A percentile compares a stretch with the other conserved stretches of the same genome.
phyloP scores from a whole-genome alignment of 2,113 vertebrate genomes.

The Chloroceryle aenea region DNA sequence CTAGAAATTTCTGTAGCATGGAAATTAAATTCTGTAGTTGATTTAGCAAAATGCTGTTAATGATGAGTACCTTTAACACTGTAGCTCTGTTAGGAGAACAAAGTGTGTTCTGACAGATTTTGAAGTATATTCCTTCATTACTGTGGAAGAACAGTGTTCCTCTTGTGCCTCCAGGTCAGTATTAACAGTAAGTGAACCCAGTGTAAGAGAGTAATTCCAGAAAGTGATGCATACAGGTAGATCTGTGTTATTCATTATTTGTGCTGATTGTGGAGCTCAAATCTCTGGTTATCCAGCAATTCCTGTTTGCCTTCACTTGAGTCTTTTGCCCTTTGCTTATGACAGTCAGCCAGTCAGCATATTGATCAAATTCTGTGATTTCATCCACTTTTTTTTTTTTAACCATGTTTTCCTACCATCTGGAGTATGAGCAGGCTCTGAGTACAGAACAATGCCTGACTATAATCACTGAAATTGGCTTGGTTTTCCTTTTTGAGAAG shows the following conservation, averaged over 20 bases:
- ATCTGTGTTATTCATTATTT: background rate
- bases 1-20: too few relatives aligned
- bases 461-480: background rate
- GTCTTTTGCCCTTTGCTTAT: background rate
- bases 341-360: accelerated
- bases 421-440: background rate
- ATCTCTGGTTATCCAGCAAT: background rate
- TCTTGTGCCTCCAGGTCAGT: background rate
- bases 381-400: background rate
- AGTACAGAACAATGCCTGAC: background rate
- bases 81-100: background rate
- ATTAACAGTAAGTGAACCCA: background rate
- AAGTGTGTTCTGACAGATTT: background rate
- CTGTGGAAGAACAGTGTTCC: background rate
- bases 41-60: background rate
- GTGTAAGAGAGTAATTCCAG: background rate
- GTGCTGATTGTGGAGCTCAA: background rate
- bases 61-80: background rate
- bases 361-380: background rate
- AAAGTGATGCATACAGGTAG: background rate
- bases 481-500: background rate
- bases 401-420: background rate
- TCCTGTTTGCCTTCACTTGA: background rate
- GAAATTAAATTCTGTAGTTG: background rate
- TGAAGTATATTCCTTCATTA: background rate